These are phyloP conservation scores for Mimachlamys varia DNA, from an alignment of 2,888 invertebrate species.

Conservation along the genomic window DNA sequence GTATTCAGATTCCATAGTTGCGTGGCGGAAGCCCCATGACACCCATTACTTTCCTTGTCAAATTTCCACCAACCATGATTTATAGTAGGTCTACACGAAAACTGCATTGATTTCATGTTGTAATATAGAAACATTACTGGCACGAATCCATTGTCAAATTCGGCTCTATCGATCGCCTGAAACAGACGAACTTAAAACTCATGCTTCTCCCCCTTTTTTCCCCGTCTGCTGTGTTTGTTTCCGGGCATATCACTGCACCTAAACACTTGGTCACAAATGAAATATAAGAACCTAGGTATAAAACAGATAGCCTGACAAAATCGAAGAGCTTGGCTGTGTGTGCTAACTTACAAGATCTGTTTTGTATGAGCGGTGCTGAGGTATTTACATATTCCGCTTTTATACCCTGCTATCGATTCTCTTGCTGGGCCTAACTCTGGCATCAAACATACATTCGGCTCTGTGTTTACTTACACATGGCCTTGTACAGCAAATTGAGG, in stretches of 20 bases:
- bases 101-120: constrained; percentile 28
- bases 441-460: background rate
- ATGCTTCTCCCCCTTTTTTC: background rate
- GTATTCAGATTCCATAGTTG: constrained; percentile 23
- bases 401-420: background rate
- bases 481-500: constrained; percentile 5
- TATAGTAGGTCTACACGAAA: constrained; percentile 27
- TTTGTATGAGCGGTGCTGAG: background rate
- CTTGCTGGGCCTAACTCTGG: background rate
- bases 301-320: constrained; percentile 7
- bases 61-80: constrained; percentile 36
- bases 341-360: background rate
- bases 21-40: constrained; percentile 25
- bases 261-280: background rate
- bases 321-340: background rate
- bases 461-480: background rate
- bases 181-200: background rate
- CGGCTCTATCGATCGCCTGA: background rate
- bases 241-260: background rate
- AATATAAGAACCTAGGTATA: background rate
- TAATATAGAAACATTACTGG: background rate
- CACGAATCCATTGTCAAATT: constrained; percentile 19
- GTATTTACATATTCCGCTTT: background rate
- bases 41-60: constrained; percentile 33
- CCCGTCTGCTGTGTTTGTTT: background rate